phyloP scores from a whole-genome alignment of 2,888 invertebrate genomes.

The Drosophila percnosoma region DNA sequence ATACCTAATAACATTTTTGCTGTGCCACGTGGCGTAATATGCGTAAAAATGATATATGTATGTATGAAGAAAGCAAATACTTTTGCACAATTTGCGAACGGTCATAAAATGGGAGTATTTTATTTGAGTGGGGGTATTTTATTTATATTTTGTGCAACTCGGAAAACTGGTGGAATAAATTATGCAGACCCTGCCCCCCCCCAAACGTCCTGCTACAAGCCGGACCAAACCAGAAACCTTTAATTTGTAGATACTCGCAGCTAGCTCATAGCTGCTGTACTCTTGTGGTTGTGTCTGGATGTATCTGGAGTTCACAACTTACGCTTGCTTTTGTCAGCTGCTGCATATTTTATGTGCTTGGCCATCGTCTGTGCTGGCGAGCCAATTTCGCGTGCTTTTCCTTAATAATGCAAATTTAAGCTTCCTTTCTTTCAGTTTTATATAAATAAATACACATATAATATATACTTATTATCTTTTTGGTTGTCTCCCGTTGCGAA shows the following conservation, averaged over 20 bases:
- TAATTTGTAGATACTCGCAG: conserved; percentile 25
- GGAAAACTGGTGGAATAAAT: conserved; percentile 68
- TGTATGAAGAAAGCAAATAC: conserved; percentile 20
- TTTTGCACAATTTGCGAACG: conserved; percentile 63
- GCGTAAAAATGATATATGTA: conserved; percentile 28
- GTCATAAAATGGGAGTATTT: conserved; percentile 55
- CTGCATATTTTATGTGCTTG: conserved; percentile 60
- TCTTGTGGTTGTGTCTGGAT: conserved; percentile 1
- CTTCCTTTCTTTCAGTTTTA: not conserved
- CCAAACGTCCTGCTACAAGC: not conserved
- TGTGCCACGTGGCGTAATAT: conserved; percentile 34
- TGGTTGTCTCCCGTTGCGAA: conserved; percentile 15
- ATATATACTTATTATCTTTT: conserved; percentile 13
- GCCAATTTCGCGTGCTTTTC: conserved; percentile 42
- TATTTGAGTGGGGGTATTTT: conserved; percentile 31
- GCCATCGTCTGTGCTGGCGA: conserved; percentile 28
- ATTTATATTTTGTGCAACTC: conserved; percentile 53
- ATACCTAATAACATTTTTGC: not conserved
- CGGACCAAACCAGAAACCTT: conserved; percentile 22
- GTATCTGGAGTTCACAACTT: conserved; percentile 46
- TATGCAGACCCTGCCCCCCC: conserved; percentile 36
- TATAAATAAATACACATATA: conserved; percentile 2
- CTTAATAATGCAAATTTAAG: conserved; percentile 31
- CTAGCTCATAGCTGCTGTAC: conserved; percentile 3
- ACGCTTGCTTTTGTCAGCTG: conserved; percentile 49